These are phyloP conservation scores for Toxostoma redivivum DNA, from an alignment of 2,113 vertebrate species.

Conservation along the genomic window DNA sequence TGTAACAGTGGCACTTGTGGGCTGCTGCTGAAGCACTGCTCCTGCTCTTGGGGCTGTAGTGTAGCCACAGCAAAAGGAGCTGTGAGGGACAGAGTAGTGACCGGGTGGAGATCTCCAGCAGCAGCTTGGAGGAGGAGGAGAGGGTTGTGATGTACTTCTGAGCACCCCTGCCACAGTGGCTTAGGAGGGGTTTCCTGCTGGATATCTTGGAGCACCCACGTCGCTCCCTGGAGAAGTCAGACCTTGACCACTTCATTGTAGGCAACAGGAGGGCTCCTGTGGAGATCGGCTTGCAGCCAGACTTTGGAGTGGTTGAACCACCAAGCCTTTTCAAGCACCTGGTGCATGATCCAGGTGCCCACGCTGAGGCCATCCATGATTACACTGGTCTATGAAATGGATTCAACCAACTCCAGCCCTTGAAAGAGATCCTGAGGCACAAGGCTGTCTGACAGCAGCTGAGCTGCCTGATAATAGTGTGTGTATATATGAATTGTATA, in stretches of 20 bases:
- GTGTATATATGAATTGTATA: neutral
- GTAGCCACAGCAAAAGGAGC: neutral
- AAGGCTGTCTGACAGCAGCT: neutral
- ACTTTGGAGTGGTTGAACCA: neutral
- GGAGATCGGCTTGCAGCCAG: fast-evolving
- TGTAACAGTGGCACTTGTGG: too few relatives aligned
- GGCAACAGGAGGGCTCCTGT: neutral
- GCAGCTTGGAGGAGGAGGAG: neutral
- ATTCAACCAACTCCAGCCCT: neutral
- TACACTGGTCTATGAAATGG: neutral
- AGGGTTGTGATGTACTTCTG: neutral
- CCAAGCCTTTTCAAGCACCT: neutral
- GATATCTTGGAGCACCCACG: too few relatives aligned
- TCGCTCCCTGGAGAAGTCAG: neutral
- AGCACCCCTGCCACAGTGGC: neutral
- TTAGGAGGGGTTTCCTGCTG: neutral
- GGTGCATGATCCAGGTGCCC: neutral
- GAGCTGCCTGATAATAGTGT: neutral
- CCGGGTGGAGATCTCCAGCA: neutral
- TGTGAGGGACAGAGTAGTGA: too few relatives aligned
- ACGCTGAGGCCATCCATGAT: neutral
- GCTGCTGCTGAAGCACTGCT: neutral
- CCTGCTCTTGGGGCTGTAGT: neutral
- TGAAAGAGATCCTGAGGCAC: neutral
- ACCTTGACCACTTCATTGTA: neutral